Evolutionary conservation across 2,888 invertebrate genomes (phyloP).

Genomic region (Dusona sp.): DNA sequence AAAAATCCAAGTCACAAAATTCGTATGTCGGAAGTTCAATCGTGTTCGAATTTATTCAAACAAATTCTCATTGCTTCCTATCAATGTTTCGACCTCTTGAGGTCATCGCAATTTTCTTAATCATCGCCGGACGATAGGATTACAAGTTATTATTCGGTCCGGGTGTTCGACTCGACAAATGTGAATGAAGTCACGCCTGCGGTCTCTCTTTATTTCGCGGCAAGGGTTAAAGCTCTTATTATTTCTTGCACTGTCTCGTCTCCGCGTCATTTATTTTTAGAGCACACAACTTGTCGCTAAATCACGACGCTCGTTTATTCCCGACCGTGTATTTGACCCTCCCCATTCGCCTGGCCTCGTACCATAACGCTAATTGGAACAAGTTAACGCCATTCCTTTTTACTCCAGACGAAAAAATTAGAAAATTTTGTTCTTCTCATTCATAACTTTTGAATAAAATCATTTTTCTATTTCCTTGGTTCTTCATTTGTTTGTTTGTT

Average conservation of each 20-base stretch:
- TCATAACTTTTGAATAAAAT: not conserved
- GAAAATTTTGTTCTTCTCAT: not conserved
- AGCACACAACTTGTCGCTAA: constrained; percentile 6
- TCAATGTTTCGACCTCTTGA: not conserved
- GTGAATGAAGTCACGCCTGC: constrained; percentile 21
- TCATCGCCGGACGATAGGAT: constrained; percentile 7
- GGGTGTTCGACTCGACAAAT: not conserved
- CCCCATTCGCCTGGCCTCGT: not conserved
- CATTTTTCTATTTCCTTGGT: no score
- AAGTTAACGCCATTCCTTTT: not conserved
- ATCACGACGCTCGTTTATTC: constrained; percentile 11
- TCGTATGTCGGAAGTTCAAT: not conserved
- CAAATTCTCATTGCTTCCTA: not conserved
- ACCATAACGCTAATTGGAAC: constrained; percentile 8
- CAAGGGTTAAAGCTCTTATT: constrained; percentile 27
- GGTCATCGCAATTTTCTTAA: not conserved
- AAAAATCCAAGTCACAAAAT: not conserved
- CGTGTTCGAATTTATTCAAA: not conserved
- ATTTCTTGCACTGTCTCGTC: constrained; percentile 14
- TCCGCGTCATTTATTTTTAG: constrained; percentile 29
- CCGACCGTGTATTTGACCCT: constrained; percentile 19
- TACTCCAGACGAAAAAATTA: not conserved
- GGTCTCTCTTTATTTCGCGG: not conserved
- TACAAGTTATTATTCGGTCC: constrained; percentile 19
- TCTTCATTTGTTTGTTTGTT: no score